Evolutionary conservation across 2,797 vertebrate genomes (phyloP).

Genomic region (Falco concolor): DNA sequence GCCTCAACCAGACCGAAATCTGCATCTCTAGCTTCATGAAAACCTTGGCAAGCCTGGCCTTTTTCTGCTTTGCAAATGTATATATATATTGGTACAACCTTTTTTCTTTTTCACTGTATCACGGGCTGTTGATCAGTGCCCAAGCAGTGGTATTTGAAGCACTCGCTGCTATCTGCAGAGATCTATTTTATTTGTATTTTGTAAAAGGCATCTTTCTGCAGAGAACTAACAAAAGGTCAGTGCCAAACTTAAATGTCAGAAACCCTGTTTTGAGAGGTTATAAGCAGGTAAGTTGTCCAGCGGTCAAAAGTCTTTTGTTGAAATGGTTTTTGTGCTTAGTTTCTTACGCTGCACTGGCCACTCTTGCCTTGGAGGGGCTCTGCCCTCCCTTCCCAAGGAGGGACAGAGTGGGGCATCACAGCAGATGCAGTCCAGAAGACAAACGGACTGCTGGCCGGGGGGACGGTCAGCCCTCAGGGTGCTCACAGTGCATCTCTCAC

Average conservation of each 20-base stretch:
- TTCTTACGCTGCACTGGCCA: neutral
- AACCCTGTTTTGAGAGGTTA: slow-evolving; percentile 30
- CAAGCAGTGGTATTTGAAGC: slow-evolving; percentile 25
- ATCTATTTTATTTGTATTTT: slow-evolving; percentile 41
- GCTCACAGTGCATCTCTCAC: neutral
- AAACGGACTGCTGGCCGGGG: neutral
- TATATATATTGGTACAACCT: neutral
- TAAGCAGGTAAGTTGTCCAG: neutral
- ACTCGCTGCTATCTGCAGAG: neutral
- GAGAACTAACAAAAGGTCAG: slow-evolving; percentile 43
- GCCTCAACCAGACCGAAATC: neutral
- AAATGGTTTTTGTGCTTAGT: neutral
- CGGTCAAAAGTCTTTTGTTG: neutral
- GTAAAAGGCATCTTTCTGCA: slow-evolving; percentile 39
- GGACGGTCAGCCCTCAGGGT: neutral
- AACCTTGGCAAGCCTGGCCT: neutral
- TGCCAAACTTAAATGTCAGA: slow-evolving; percentile 41
- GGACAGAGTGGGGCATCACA: neutral
- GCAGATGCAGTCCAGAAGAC: neutral
- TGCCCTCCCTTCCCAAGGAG: neutral
- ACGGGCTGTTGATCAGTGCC: neutral
- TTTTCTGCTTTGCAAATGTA: neutral
- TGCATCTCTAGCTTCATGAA: neutral
- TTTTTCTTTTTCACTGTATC: neutral
- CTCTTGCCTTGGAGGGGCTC: neutral